These are phyloP conservation scores for Cylas formicarius DNA, from an alignment of 1,140 invertebrate genomes.

Conservation along the genomic window DNA sequence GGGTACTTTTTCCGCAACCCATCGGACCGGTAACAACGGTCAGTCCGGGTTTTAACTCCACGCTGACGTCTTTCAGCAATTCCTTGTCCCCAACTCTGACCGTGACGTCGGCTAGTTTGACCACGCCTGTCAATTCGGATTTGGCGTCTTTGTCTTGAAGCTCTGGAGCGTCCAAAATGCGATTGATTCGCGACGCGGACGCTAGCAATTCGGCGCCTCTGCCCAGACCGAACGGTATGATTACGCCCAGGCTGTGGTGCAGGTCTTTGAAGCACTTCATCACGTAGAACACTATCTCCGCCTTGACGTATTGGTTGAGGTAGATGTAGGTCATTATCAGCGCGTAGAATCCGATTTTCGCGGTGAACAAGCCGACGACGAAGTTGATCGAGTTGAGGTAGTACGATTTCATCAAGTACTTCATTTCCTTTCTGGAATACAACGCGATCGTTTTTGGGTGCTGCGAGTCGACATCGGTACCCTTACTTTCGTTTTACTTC, in stretches of 20 bases:
- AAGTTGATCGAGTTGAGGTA: constrained; percentile 16
- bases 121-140: background rate
- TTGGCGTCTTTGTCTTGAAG: constrained; percentile 4
- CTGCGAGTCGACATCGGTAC: too few relatives aligned
- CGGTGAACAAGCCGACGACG: constrained; percentile 12
- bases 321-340: constrained; percentile 19
- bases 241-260: constrained; percentile 12
- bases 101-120: constrained; percentile 13
- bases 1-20: constrained; percentile 71
- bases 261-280: constrained; percentile 13
- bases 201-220: constrained; percentile 20
- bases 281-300: constrained; percentile 20
- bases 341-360: constrained; percentile 17
- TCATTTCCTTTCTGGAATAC: constrained; percentile 25
- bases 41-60: constrained; percentile 53
- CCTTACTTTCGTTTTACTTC: constrained; percentile 26
- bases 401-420: constrained; percentile 2
- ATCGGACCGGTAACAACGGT: constrained; percentile 68
- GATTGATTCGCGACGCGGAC: constrained; percentile 15
- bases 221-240: constrained; percentile 19
- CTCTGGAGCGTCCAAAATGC: constrained; percentile 20
- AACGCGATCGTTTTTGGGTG: too few relatives aligned
- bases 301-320: constrained; percentile 12
- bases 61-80: constrained; percentile 53
- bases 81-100: constrained; percentile 31